phyloP scores from a whole-genome alignment of 2,113 vertebrate species.

The Morone chrysops region DNA sequence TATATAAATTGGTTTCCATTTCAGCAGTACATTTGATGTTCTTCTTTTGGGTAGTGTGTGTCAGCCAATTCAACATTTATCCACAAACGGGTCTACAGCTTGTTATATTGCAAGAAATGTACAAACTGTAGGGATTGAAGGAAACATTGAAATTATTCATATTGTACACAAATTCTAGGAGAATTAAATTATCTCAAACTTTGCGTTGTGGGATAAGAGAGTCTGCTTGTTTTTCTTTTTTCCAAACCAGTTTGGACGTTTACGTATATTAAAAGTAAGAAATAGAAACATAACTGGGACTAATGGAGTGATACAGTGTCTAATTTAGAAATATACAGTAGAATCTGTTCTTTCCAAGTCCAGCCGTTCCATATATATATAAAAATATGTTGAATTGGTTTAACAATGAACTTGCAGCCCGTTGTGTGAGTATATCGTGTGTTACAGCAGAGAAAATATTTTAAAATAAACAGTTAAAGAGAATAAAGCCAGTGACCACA shows the following conservation, averaged over 20 bases:
- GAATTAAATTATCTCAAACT: conserved; percentile 6
- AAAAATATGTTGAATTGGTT: neutral
- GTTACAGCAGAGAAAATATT: neutral
- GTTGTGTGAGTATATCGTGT: neutral
- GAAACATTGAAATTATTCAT: neutral
- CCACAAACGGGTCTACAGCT: neutral
- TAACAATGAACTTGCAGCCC: neutral
- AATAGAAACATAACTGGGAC: neutral
- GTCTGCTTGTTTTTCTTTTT: neutral
- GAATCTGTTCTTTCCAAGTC: neutral
- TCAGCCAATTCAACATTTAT: neutral
- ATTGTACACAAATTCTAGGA: neutral
- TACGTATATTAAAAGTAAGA: neutral
- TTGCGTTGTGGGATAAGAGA: neutral
- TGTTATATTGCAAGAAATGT: neutral
- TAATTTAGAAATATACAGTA: neutral
- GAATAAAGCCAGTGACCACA: neutral
- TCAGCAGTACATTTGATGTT: neutral
- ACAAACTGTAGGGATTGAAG: neutral
- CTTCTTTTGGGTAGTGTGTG: neutral
- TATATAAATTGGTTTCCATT: neutral
- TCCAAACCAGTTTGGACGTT: neutral
- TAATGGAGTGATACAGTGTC: neutral
- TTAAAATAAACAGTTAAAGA: neutral
- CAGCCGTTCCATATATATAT: neutral